A percentile compares a stretch with the other conserved stretches of the same genome.
Conservation (phyloP, 2,888 invertebrate species). For the Mimas tiliae region DNA sequence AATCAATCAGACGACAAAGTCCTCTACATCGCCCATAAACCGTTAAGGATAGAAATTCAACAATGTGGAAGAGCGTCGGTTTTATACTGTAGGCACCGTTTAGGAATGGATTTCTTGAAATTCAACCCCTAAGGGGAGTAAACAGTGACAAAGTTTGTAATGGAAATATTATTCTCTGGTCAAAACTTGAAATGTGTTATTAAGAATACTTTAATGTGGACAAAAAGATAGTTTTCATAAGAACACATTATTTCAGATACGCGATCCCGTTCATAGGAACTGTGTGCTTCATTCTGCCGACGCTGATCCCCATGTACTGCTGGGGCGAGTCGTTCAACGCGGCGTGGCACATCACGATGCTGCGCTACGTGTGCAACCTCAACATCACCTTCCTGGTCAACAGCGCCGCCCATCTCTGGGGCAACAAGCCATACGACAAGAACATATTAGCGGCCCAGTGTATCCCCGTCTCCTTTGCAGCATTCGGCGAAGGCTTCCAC, state of each 20-base stretch:
- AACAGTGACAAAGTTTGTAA: too few relatives aligned
- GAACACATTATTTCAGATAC: slow-evolving; percentile 34
- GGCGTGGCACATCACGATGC: slow-evolving; percentile 63
- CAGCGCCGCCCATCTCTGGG: slow-evolving; percentile 85
- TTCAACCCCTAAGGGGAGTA: too few relatives aligned
- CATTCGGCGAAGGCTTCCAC: slow-evolving; percentile 56
- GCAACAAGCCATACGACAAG: slow-evolving; percentile 72
- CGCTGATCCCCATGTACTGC: slow-evolving; percentile 78
- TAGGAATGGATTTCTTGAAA: too few relatives aligned
- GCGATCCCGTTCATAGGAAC: slow-evolving; percentile 37
- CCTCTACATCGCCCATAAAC: too few relatives aligned
- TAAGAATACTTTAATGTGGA: background rate
- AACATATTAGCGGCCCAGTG: slow-evolving; percentile 44
- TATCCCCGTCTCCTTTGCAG: slow-evolving; percentile 40
- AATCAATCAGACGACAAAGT: too few relatives aligned
- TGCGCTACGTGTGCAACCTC: slow-evolving; percentile 83
- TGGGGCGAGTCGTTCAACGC: slow-evolving; percentile 82
- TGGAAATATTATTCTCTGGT: too few relatives aligned
- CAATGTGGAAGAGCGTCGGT: too few relatives aligned
- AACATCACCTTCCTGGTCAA: slow-evolving; percentile 86
- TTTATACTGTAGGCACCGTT: too few relatives aligned
- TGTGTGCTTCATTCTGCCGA: slow-evolving; percentile 72
- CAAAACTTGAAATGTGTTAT: too few relatives aligned
- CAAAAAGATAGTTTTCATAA: background rate
- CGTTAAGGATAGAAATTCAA: too few relatives aligned